Base-by-base conservation (phyloP, 2,797 vertebrate genomes). In the Anableps anableps region DNA sequence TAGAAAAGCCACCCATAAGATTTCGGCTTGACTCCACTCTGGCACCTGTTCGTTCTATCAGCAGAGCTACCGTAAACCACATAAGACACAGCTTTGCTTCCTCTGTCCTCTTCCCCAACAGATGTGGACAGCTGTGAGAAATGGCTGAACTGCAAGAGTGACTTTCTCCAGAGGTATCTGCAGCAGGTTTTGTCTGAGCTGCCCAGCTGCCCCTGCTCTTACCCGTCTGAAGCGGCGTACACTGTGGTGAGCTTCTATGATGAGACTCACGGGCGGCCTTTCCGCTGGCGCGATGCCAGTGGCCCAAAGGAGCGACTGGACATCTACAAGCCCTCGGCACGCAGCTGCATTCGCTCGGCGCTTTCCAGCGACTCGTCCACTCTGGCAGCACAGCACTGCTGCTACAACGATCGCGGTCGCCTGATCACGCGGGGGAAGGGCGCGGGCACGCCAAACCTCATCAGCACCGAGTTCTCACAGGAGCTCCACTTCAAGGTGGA, bases 401-500 rank as follows among this genome's bases (percentile, higher is more conserved):
- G 98, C 91, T 99, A 98, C 0, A 96, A 97, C 0, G 94, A 96
- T 1, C 95, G 93, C 11, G 95, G 96, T 9, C 96, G 78, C 80
- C 95, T 99, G 84, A 96, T 99, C 92, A 99, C 98, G 0, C 94
- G 97, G 0, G 98, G 98, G 47, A 98, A 97, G 90, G 97, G 97
- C 1, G 98, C 98, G 0, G 97, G 97, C 0, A 96, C 95, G 1
- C 98, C 97, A 0, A 96, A 97, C 93, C 96, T 99, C 43, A 96
- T 99, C 91, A 99, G 97, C 94, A 96, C 96, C 0, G 96, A 98
- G 91, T 97, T 99, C 93, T 99, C 97, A 0, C 97, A 97, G 0
- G 97, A 98, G 93, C 96, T 99, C 84, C 98, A 99, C 94, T 98
- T 98, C 94, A 98, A 97, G 83, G 96, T 98, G 80, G 98, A 99